Conservation (phyloP, 2,888 invertebrate genomes). For the Tortrix viridana region DNA sequence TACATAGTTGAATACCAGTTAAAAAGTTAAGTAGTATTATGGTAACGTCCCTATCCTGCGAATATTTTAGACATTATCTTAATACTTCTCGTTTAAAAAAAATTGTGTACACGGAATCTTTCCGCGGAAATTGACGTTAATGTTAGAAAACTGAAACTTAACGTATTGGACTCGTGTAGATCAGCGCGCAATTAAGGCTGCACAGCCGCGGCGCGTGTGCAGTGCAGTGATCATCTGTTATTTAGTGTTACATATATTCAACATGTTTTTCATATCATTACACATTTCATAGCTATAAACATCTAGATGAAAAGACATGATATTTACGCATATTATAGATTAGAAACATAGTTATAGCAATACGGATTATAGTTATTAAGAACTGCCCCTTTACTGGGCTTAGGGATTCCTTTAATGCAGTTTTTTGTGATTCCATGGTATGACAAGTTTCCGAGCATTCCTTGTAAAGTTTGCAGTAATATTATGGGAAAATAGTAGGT, state of each 20-base stretch:
- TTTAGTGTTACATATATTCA: constrained; percentile 51
- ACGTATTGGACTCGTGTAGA: too few relatives aligned
- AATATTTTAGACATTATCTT: too few relatives aligned
- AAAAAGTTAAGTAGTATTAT: too few relatives aligned
- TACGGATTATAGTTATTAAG: constrained; percentile 61
- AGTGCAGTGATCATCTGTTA: constrained; percentile 41
- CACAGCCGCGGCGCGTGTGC: not conserved
- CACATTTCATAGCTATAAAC: constrained; percentile 79
- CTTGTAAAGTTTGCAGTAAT: constrained; percentile 27
- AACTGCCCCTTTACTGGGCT: constrained; percentile 63
- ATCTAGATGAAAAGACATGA: constrained; percentile 70
- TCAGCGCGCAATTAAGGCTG: too few relatives aligned
- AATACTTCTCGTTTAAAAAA: too few relatives aligned
- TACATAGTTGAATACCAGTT: not conserved
- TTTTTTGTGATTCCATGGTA: constrained; percentile 26
- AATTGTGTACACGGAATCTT: too few relatives aligned
- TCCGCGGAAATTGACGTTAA: too few relatives aligned
- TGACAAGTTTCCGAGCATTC: constrained; percentile 31
- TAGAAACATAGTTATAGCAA: constrained; percentile 61
- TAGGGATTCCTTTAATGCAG: constrained; percentile 23
- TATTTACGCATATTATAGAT: constrained; percentile 64
- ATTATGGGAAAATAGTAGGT: constrained; percentile 27
- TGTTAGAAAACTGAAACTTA: too few relatives aligned
- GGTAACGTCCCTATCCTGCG: too few relatives aligned
- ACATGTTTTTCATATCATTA: constrained; percentile 78